Percentiles rank a stretch among this genome's conserved stretches.
phyloP scores from a whole-genome alignment of 2,888 invertebrate genomes.

The Sarcophaga subvicina region DNA sequence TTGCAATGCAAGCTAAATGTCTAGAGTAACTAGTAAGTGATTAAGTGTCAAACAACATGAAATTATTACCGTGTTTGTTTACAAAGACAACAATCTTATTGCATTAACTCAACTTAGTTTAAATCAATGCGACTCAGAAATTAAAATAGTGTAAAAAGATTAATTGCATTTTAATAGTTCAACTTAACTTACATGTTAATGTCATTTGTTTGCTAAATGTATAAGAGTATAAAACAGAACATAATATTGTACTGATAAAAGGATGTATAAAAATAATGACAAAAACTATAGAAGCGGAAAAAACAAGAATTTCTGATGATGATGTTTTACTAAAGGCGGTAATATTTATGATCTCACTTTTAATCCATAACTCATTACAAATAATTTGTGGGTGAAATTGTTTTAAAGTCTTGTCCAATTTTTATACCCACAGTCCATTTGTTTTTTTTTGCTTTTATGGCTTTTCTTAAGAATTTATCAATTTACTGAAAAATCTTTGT shows the following conservation, averaged over 20 bases:
- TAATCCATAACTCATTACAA: constrained; percentile 20
- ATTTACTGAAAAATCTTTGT: background rate
- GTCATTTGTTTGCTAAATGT: constrained; percentile 52
- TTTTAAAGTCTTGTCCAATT: background rate
- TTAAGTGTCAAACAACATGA: constrained; percentile 55
- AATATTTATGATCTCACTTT: constrained; percentile 41
- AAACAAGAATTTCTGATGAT: constrained; percentile 36
- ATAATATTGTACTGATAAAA: constrained; percentile 9
- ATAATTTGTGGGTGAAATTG: constrained; percentile 41
- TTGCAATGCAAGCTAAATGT: constrained; percentile 19
- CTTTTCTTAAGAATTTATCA: no score
- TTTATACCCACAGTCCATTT: no score
- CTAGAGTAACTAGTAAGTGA: constrained; percentile 46
- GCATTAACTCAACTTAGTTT: constrained; percentile 29
- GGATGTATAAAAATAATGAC: background rate
- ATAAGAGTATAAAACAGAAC: constrained; percentile 20
- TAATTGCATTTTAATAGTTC: constrained; percentile 62
- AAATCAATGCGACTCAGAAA: constrained; percentile 41
- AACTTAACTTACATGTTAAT: constrained; percentile 59
- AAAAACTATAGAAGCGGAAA: background rate
- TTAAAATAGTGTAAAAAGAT: constrained; percentile 56
- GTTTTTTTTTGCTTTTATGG: no score
- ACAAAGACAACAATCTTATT: constrained; percentile 40
- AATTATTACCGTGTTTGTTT: constrained; percentile 43
- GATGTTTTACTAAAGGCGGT: constrained; percentile 44